These are phyloP conservation scores for Encarsia formosa DNA, from an alignment of 2,888 invertebrate genomes.

Conservation along the genomic window DNA sequence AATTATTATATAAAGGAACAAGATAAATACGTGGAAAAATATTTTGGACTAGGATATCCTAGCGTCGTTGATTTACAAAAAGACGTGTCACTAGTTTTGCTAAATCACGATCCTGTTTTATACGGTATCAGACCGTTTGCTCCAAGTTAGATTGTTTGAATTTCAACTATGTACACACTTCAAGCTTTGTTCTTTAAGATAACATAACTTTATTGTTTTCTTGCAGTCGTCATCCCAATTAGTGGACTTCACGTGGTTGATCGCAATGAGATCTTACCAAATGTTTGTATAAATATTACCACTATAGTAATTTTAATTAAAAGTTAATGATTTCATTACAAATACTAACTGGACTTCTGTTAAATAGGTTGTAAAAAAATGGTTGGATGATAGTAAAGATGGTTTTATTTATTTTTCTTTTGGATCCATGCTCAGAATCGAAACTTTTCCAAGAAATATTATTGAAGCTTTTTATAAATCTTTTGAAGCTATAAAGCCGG, in stretches of 20 bases:
- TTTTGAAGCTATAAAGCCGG: conserved; percentile 40
- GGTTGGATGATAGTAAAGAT: conserved; percentile 40
- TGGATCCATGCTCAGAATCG: conserved; percentile 46
- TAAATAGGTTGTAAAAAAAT: conserved; percentile 40
- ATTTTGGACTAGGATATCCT: conserved; percentile 40
- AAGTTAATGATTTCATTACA: no score
- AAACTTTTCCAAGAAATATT: conserved; percentile 37
- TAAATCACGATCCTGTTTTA: conserved; percentile 54
- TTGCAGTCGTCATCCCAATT: no score
- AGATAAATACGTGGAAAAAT: conserved; percentile 22
- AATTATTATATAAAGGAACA: neutral
- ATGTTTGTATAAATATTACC: no score
- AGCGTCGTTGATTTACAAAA: conserved; percentile 50
- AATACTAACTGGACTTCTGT: no score
- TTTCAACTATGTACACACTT: no score
- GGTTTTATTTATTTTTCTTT: conserved; percentile 46
- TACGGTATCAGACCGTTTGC: conserved; percentile 50
- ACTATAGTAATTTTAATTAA: no score
- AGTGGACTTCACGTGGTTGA: no score
- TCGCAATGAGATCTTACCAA: no score
- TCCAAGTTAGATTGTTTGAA: no score
- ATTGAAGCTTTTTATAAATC: conserved; percentile 36
- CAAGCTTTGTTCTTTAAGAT: no score
- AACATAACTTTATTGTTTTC: no score
- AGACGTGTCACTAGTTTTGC: conserved; percentile 52